Base-by-base conservation (phyloP, 2,113 vertebrate genomes). In the Neolamprologus ventralis region DNA sequence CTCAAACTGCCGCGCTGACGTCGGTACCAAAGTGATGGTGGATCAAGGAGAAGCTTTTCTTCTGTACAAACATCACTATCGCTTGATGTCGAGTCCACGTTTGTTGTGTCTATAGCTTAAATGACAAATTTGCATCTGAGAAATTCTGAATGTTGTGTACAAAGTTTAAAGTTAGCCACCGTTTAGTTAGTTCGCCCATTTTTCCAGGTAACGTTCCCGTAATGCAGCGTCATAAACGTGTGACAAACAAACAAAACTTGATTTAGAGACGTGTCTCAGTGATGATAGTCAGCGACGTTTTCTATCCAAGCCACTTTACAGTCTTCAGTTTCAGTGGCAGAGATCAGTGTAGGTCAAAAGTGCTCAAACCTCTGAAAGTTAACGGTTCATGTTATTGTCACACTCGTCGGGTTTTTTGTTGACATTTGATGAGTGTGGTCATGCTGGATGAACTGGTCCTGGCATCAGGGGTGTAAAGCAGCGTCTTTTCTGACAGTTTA, bases 101-200 rank as follows among this genome's bases (percentile, higher is more conserved):
- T 0, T 40, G 7, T 21, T 68, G 33, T 68, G 9, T 63, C 31
- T 12, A 5, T 0, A 68, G 63, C 0, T 40, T 40, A 40, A 37
- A 65, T 35, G 17, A 37, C 31, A 63, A 63, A 21, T 21, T 1
- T 13, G 63, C 19, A 21, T 40, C 19, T 40, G 19, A 68, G 35
- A n/a, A n/a, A 63, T 63, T 63, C 58, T 0, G 31, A 35, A 12
- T 65, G 31, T 65, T 35, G 31, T n/a, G 35, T 0, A 7, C 10
- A 65, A 65, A 65, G 31, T 65, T 65, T 5, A 37, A 3, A 4
- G 37, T 9, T 71, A 45, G 1, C 13, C 37, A 26, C 7, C 7
- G 14, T 42, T 65, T n/a, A 0, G 33, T 65, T 65, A 21, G 60
- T 37, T 4, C 1, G 7, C 60, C 19, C 7, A 13, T 45, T 16